phyloP scores from a whole-genome alignment of 2,797 vertebrate genomes.

The Miopithecus talapoin region DNA sequence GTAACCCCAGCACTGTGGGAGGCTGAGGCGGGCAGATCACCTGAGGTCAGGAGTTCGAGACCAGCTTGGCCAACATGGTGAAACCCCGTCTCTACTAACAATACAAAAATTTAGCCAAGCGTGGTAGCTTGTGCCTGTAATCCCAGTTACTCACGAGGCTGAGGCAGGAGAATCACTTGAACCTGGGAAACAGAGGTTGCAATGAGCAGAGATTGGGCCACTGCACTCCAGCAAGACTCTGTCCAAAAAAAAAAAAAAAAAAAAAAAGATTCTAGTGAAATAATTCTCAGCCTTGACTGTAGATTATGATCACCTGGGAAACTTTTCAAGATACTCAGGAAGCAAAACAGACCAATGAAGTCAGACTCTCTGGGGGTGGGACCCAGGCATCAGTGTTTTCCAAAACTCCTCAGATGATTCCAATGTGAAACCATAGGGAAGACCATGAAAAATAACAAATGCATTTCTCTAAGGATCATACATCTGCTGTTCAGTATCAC shows the following conservation, averaged over 20 bases:
- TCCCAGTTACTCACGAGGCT: neutral
- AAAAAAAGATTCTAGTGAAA: neutral
- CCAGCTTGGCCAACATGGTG: neutral
- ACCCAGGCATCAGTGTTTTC: neutral
- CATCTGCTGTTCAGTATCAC: neutral
- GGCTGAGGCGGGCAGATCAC: neutral
- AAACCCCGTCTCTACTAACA: neutral
- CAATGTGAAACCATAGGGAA: neutral
- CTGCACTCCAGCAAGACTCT: neutral
- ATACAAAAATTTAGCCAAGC: neutral
- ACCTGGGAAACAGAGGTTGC: neutral
- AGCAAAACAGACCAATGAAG: neutral
- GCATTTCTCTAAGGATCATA: neutral
- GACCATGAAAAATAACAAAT: too few species aligned
- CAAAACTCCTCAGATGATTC: neutral
- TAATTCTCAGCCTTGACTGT: neutral
- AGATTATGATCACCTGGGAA: neutral
- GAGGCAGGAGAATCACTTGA: neutral
- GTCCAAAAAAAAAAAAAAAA: neutral
- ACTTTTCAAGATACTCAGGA: neutral
- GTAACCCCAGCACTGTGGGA: neutral
- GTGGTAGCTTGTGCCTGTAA: accelerated
- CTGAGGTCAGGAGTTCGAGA: neutral
- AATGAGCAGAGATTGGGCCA: neutral
- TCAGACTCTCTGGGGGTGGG: neutral